phyloP scores from a whole-genome alignment of 37 sponge, comb jelly and placozoan genomes.

The Amphimedon queenslandica region DNA sequence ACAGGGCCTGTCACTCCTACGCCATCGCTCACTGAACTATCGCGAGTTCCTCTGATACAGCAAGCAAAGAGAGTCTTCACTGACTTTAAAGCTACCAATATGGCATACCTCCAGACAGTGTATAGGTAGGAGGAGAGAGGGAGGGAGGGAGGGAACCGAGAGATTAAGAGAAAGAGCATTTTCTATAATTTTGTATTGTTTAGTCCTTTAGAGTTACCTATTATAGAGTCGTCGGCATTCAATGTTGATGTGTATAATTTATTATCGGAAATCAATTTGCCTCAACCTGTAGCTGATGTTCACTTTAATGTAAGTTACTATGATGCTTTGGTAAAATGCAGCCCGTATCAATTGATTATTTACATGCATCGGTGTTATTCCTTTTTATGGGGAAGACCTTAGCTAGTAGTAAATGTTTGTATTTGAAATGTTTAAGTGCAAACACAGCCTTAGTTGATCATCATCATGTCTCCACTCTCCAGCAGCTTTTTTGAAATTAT shows the following conservation, averaged over 20 bases:
- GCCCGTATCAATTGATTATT: too few species aligned
- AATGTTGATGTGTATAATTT: slow-evolving; percentile 27
- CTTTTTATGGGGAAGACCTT: too few species aligned
- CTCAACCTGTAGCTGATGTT: slow-evolving; percentile 15
- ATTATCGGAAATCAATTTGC: slow-evolving; percentile 23
- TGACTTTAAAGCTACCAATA: slow-evolving; percentile 67
- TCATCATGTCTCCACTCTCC: too few species aligned
- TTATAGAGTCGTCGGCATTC: slow-evolving; percentile 13
- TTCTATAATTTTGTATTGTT: neutral
- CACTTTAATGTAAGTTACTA: slow-evolving; percentile 9
- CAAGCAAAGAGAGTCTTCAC: slow-evolving; percentile 54
- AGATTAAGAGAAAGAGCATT: neutral
- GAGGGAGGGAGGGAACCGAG: too few species aligned
- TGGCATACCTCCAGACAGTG: slow-evolving; percentile 46
- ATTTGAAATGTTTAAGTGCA: too few species aligned
- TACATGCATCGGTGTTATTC: too few species aligned
- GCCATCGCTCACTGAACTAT: neutral
- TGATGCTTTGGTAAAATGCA: too few species aligned
- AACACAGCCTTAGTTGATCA: too few species aligned
- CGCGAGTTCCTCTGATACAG: slow-evolving; percentile 38
- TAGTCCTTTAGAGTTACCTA: slow-evolving; percentile 25
- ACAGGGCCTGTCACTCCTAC: slow-evolving; percentile 1
- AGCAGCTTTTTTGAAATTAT: too few species aligned
- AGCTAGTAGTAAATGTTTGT: too few species aligned
- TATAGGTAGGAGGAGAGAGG: slow-evolving; percentile 39